Conservation (phyloP, 2,113 vertebrate species). For the Onychostruthus taczanowskii region DNA sequence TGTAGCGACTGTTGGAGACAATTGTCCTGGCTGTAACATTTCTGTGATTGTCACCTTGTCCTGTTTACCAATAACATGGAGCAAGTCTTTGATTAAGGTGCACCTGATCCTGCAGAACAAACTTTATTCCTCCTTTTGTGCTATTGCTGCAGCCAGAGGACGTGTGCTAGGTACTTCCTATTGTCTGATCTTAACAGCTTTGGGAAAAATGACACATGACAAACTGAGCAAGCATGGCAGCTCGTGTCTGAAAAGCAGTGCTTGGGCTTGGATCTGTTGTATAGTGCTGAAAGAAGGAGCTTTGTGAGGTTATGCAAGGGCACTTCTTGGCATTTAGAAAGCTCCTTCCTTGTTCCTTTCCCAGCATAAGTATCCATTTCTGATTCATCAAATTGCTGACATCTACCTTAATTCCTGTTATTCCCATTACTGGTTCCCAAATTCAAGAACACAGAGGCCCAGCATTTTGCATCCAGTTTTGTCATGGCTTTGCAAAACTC, state of each 20-base stretch:
- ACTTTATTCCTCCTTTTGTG: rapidly evolving
- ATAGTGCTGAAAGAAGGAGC: not conserved
- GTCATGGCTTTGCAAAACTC: not conserved
- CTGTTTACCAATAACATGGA: not conserved
- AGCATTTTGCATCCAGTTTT: not conserved
- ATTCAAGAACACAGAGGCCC: not conserved
- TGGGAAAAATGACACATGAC: rapidly evolving
- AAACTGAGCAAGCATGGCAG: not conserved
- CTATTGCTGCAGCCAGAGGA: not conserved
- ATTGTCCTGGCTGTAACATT: rapidly evolving
- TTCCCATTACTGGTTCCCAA: not conserved
- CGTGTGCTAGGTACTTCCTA: rapidly evolving
- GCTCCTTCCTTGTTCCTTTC: not conserved
- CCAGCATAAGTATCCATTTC: not conserved
- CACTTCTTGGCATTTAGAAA: not conserved
- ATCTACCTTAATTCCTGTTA: not conserved
- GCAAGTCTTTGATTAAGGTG: not conserved
- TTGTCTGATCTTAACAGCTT: not conserved
- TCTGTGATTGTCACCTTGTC: not conserved
- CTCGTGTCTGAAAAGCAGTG: not conserved
- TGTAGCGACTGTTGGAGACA: not conserved
- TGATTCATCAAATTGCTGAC: not conserved
- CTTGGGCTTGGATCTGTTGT: not conserved
- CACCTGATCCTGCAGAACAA: not conserved
- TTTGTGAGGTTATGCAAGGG: not conserved